Conservation (phyloP, 1,140 invertebrate species). For the Uloborus diversus region DNA sequence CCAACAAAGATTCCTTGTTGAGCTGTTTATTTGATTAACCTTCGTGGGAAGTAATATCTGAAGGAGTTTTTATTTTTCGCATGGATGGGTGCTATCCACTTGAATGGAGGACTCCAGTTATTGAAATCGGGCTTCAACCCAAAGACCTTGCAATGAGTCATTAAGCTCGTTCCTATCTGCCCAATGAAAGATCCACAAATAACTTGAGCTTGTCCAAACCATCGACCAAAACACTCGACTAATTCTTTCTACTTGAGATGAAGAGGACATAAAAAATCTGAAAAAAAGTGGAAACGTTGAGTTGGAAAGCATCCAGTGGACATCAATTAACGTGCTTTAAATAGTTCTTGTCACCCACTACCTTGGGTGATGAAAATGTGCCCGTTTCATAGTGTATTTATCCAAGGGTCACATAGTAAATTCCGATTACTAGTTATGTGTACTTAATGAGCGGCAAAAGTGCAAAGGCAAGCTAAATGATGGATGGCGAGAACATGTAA, state of each 20-base stretch:
- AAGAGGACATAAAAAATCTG: background rate
- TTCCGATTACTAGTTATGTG: no score
- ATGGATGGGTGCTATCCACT: slow-evolving; percentile 1
- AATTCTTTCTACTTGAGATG: background rate
- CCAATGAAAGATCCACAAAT: slow-evolving; percentile 36
- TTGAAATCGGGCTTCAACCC: background rate
- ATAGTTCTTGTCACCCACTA: background rate
- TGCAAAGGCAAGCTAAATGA: no score
- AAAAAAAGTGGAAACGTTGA: background rate
- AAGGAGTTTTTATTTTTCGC: background rate
- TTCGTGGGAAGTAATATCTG: background rate
- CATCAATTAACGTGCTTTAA: slow-evolving; percentile 23
- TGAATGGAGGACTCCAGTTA: background rate
- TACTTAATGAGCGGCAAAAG: no score
- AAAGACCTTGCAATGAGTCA: slow-evolving; percentile 25
- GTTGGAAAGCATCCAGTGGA: background rate
- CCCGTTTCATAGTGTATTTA: no score
- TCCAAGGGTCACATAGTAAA: no score
- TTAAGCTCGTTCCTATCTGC: slow-evolving; percentile 11
- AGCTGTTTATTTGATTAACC: slow-evolving; percentile 25
- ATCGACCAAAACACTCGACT: slow-evolving; percentile 17
- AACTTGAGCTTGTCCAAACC: slow-evolving; percentile 43
- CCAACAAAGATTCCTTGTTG: background rate
- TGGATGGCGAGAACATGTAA: no score
- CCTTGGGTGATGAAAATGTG: background rate